Evolutionary conservation across 2,888 invertebrate genomes (phyloP), one percentile per base, ranked within the genome.

Genomic region (Linhomoeus sp.): DNA sequence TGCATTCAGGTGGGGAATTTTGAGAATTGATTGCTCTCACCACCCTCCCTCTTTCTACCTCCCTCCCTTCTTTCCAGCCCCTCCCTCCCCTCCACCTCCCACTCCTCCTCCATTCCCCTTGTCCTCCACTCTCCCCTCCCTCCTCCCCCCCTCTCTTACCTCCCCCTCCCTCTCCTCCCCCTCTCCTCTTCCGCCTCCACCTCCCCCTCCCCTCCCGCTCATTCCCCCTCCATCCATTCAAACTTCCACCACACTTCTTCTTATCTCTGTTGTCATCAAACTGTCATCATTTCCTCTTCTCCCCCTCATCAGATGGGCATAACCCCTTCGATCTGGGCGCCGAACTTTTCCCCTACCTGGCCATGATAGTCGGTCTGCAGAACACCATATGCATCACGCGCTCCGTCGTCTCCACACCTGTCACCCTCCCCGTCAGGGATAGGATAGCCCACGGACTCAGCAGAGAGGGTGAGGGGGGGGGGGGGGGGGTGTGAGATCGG

Each of bases 291-390:
- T 15, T 33, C 15, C 33, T 33, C 7, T n/a, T 38, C 9, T n/a
- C 3, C 17, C 41, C 24, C 26, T 17, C 26, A 26, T 41, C 26
- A n/a, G n/a, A n/a, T 29, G 7, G 29, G 29, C 29, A 5, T 29
- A 5, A 29, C 29, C 7, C 29, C 29, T 7, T 14, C 29, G 7
- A 29, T 29, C 12, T 29, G 29, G 29, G 29, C 7, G 7, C 7
- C 29, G 87, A 86, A 65, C 68, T 90, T 25, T 90, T 88, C 64
- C 94, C 94, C 0, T 94, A 94, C 68, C 71, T 97, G 50, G 85
- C 90, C 1, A 80, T 92, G 50, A 76, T 94, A 40, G 81, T 97
- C 45, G 92, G 92, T 0, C 70, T 94, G 45, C 94, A 94, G 70
- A 71, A 71, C 56, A 66, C 67, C 2, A 54, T 72, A 20, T 69